phyloP scores from a whole-genome alignment of 2,888 invertebrate genomes.

The Aethes cnicana region DNA sequence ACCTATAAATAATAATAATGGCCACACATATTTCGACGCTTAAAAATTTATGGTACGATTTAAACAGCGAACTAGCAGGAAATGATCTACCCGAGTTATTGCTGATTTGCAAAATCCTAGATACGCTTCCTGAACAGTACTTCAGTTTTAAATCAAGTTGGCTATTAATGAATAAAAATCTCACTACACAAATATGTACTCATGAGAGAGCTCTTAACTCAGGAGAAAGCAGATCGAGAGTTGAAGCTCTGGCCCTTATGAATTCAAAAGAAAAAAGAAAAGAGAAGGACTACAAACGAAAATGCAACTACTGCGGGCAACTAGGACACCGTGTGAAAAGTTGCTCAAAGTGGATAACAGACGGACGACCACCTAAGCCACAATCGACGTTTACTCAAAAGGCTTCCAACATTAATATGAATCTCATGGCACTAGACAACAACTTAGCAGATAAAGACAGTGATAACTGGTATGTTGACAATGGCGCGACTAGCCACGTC shows the following conservation, averaged over 20 bases:
- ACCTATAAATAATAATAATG: too few species aligned
- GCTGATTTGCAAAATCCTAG: constrained; percentile 2
- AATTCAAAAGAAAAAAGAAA: not conserved
- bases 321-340: not conserved
- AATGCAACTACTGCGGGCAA: not conserved
- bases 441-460: not conserved
- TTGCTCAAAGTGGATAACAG: not conserved
- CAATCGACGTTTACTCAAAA: not conserved
- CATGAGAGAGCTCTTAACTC: not conserved
- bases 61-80: not conserved
- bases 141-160: constrained; percentile 26
- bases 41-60: constrained; percentile 3
- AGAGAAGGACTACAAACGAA: not conserved
- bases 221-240: not conserved
- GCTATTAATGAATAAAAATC: constrained; percentile 8
- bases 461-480: not conserved
- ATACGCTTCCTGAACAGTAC: constrained; percentile 17
- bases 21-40: constrained; percentile 6
- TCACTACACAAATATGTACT: not conserved
- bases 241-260: not conserved
- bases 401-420: not conserved
- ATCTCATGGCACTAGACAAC: too few species aligned
- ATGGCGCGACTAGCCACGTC: not conserved
- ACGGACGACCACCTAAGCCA: not conserved
- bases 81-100: constrained; percentile 1